Evolutionary conservation across 2,888 invertebrate genomes (phyloP).

Genomic region (Acrobasis suavella): DNA sequence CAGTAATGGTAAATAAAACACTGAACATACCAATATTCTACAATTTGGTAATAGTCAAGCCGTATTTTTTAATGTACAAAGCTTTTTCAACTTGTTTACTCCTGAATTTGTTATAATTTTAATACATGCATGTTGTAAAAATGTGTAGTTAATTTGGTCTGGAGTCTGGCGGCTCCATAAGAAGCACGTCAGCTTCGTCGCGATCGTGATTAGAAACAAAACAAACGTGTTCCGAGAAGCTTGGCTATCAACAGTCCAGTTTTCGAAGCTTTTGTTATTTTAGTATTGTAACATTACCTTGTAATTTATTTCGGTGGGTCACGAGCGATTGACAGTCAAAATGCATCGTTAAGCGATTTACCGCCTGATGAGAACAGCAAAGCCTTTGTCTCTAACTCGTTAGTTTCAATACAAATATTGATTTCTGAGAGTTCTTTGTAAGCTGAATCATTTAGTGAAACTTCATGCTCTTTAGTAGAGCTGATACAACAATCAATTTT

Average conservation of each 20-base stretch:
- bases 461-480: background rate
- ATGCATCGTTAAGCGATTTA: background rate
- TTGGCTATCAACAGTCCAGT: constrained; percentile 11
- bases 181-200: background rate
- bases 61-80: too few species aligned
- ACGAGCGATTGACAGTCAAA: constrained; percentile 23
- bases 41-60: too few species aligned
- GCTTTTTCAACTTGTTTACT: too few species aligned
- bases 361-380: constrained; percentile 1
- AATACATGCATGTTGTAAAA: background rate
- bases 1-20: too few species aligned
- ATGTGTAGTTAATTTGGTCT: background rate
- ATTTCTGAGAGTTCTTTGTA: background rate
- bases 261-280: constrained; percentile 19
- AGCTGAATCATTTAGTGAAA: background rate
- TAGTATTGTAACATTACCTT: constrained; percentile 13
- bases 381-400: constrained; percentile 1
- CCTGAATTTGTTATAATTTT: background rate
- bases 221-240: constrained; percentile 32
- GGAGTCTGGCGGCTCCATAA: background rate
- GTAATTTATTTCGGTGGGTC: constrained; percentile 17
- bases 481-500: constrained; percentile 3
- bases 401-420: constrained; percentile 8
- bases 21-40: too few species aligned
- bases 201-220: constrained; percentile 35